These are phyloP conservation scores for Sinodicranocentrus sp. DNA, from an alignment of 2,888 invertebrate species.

Conservation along the genomic window DNA sequence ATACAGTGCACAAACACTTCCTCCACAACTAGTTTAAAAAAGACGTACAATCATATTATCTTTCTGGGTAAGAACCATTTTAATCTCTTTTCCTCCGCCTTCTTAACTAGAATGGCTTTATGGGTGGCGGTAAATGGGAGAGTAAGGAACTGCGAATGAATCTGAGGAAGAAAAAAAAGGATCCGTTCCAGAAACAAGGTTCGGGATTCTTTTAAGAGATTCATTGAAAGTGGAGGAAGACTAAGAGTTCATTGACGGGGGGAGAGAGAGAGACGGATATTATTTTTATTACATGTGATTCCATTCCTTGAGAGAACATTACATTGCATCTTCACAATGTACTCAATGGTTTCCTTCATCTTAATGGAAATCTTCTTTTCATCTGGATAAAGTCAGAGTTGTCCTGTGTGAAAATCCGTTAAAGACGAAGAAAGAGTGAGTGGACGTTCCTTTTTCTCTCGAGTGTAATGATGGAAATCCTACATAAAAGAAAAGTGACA, in stretches of 20 bases:
- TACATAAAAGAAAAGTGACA: neutral
- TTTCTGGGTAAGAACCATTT: conserved; percentile 9
- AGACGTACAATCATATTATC: conserved; percentile 6
- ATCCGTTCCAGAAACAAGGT: too few relatives aligned
- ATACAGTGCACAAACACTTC: too few relatives aligned
- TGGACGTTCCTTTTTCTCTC: too few relatives aligned
- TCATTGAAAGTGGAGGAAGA: too few relatives aligned
- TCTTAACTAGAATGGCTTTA: conserved; percentile 1
- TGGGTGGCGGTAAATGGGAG: too few relatives aligned
- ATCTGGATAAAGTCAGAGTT: neutral
- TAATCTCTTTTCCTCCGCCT: conserved; percentile 8
- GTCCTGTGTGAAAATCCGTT: neutral
- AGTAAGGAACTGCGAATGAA: too few relatives aligned
- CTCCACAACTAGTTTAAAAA: neutral
- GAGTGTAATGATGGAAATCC: neutral
- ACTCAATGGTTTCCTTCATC: neutral
- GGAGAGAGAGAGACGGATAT: neutral
- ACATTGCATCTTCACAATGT: too few relatives aligned
- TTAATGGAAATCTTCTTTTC: conserved; percentile 14
- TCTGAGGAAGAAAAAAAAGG: too few relatives aligned
- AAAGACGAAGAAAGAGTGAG: too few relatives aligned
- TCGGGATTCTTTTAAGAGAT: too few relatives aligned
- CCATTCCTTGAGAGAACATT: too few relatives aligned
- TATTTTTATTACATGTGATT: conserved; percentile 17
- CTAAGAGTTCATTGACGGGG: too few relatives aligned